Base-by-base conservation (phyloP, 2,113 vertebrate species). In the Corythoichthys intestinalis region DNA sequence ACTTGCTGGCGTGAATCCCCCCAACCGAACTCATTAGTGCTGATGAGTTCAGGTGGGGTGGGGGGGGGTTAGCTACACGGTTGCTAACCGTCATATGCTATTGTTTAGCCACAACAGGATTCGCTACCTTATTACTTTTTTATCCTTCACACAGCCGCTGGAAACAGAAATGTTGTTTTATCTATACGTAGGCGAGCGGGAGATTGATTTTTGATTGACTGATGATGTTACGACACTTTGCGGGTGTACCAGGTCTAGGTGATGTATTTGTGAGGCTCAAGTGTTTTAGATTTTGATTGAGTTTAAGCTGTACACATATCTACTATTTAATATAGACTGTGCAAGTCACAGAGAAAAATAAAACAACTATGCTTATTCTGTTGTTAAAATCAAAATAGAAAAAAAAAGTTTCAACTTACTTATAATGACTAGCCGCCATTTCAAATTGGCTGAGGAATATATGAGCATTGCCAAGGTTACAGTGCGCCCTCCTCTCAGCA, bases 361-460 rank as follows among this genome's bases (percentile, higher is more conserved):
- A 13, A 9, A 20, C 8, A 61, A 61, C 9, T 44, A 44, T 44
- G 10, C 17, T 1, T 39, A 2, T 38, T 60, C 3, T 59, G 28
- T 3, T 13, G 6, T 60, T n/a, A 39, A 7, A 15, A 60, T 39
- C 35, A 35, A 6, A 38, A 37, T 20, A 2, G 20, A 20, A 57
- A 56, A 58, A 3, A 62, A 46, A 62, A 20, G 2, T 8, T 44
- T 44, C 38, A 13, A 66, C 96, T 94, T 84, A 96, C 96, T 94
- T 98, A 92, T 99, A 98, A 89, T 98, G 96, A 73, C 95, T 93
- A 1, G 95, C 93, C 58, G 97, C 96, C 1, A 93, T 91, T 72
- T 98, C 96, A 85, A 96, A 98, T 90, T 97, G 95, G 54, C 94
- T 94, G 72, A 98, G 94, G 86, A 98, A 98, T 78, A 99, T 94